These are phyloP conservation scores for Theretra japonica DNA, from an alignment of 2,888 invertebrate genomes.

Conservation along the genomic window DNA sequence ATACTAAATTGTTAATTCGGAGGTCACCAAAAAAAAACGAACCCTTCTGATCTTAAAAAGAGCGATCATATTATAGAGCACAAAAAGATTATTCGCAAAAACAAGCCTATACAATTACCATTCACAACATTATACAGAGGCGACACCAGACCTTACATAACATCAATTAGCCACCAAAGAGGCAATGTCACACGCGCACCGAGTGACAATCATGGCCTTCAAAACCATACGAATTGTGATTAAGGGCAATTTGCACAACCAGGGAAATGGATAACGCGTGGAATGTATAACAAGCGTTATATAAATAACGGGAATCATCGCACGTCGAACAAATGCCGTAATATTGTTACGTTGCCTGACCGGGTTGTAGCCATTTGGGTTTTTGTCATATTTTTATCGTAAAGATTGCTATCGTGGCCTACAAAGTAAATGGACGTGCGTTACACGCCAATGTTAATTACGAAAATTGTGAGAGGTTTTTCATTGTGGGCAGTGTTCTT, in stretches of 20 bases:
- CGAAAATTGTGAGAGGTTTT: not conserved
- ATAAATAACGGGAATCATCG: not conserved
- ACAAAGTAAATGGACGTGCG: not conserved
- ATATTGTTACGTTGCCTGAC: slow-evolving; percentile 5
- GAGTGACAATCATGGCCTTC: not conserved
- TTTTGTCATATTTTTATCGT: slow-evolving; percentile 3
- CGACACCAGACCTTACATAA: not conserved
- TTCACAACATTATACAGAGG: not conserved
- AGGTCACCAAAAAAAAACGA: too few relatives aligned
- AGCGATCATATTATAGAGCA: too few relatives aligned
- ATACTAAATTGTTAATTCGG: too few relatives aligned
- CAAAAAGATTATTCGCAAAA: not conserved
- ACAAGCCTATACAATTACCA: not conserved
- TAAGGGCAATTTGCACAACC: slow-evolving; percentile 14
- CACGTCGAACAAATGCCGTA: not conserved
- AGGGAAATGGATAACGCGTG: not conserved
- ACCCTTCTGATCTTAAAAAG: too few relatives aligned
- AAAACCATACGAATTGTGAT: not conserved
- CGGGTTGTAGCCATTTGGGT: not conserved
- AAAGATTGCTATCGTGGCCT: not conserved
- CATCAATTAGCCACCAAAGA: not conserved
- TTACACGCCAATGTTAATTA: not conserved
- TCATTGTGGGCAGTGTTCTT: not conserved
- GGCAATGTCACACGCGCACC: not conserved
- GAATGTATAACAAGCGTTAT: not conserved